Evolutionary conservation across 2,888 invertebrate genomes (phyloP), one percentile per base, ranked within the genome.

Genomic region (Prionchulus punctatus): DNA sequence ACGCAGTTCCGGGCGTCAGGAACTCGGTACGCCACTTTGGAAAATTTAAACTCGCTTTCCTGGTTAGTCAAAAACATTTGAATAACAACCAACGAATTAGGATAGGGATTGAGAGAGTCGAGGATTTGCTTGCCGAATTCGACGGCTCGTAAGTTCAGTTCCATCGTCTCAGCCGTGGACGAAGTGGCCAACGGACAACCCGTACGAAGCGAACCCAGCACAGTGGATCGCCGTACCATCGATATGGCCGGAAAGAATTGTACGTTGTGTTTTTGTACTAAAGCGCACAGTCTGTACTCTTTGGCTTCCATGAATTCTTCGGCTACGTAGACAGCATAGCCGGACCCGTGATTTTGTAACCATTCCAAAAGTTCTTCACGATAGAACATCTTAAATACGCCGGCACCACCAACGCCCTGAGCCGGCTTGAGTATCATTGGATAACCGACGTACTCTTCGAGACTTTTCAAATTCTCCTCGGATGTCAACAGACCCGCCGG

Each of bases 191-290:
- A n/a, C n/a, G n/a, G n/a, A n/a, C n/a, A n/a, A n/a, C n/a, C n/a
- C n/a, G n/a, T n/a, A n/a, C n/a, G n/a, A n/a, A n/a, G n/a, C n/a
- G n/a, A n/a, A n/a, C n/a, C n/a, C n/a, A n/a, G n/a, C n/a, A n/a
- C n/a, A n/a, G n/a, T n/a, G n/a, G n/a, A n/a, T n/a, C n/a, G n/a
- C n/a, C n/a, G n/a, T n/a, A n/a, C n/a, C n/a, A n/a, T n/a, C n/a
- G n/a, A n/a, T n/a, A n/a, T n/a, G n/a, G 50, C 3, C 15, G 28
- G 12, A 28, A 49, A 49, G 50, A 49, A 30, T 49, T 49, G 50
- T 15, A 49, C 30, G 15, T 28, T 26, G 4, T 26, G 28, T 49
- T 4, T 15, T 7, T 49, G 7, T 7, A 49, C 28, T 30, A 49
- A 28, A 7, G 50, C 50, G 12, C 26, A 30, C 4, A 26, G 21